These are phyloP conservation scores for Xanthostigma xanthostigma DNA, from an alignment of 2,888 invertebrate species.

Conservation along the genomic window DNA sequence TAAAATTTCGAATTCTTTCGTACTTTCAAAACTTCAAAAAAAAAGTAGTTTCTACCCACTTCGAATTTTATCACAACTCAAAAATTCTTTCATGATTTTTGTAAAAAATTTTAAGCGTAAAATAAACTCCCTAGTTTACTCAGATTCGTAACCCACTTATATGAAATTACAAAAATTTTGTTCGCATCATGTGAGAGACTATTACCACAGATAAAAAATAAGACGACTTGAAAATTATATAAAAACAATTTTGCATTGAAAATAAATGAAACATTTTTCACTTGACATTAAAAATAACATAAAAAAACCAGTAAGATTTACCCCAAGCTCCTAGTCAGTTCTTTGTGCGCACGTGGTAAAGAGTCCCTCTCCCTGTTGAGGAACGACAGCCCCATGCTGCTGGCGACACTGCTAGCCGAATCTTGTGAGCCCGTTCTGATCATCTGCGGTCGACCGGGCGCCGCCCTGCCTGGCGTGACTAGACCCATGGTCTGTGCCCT, in stretches of 20 bases:
- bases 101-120: too few relatives aligned
- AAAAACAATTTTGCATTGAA: neutral
- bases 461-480: slow-evolving; percentile 7
- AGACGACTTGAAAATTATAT: too few relatives aligned
- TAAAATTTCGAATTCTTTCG: too few relatives aligned
- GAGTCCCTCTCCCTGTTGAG: slow-evolving; percentile 1
- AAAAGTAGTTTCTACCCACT: neutral
- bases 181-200: too few relatives aligned
- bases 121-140: too few relatives aligned
- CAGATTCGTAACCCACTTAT: too few relatives aligned
- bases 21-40: neutral
- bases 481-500: slow-evolving; percentile 19
- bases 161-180: too few relatives aligned
- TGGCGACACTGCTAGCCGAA: slow-evolving; percentile 16
- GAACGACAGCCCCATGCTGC: slow-evolving; percentile 15
- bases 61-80: neutral
- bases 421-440: slow-evolving; percentile 7
- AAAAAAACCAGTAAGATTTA: too few relatives aligned
- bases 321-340: slow-evolving; percentile 4
- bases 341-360: slow-evolving; percentile 4
- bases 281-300: too few relatives aligned
- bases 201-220: too few relatives aligned
- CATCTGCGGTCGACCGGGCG: slow-evolving; percentile 29
- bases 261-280: neutral
- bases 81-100: neutral